Evolutionary conservation across 2,888 invertebrate genomes (phyloP).

Genomic region (Abrostola tripartita): DNA sequence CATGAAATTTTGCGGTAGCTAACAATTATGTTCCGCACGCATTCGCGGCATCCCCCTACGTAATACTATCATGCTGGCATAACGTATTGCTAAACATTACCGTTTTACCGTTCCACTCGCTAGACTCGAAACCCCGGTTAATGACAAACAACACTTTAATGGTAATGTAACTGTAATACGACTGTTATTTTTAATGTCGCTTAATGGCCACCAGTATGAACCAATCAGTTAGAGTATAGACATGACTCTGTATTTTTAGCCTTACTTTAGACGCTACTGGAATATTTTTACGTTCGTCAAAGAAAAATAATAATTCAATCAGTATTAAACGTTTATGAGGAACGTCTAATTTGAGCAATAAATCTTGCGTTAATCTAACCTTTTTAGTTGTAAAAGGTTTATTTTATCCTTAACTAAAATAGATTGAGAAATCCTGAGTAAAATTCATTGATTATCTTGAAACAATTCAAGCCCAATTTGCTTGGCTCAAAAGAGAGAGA

Average conservation of each 20-base stretch:
- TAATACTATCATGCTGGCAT: constrained; percentile 46
- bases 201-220: background rate
- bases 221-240: constrained; percentile 1
- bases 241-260: background rate
- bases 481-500: background rate
- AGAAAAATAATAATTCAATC: constrained; percentile 1
- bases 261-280: background rate
- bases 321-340: background rate
- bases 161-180: background rate
- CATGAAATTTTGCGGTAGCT: constrained; percentile 68
- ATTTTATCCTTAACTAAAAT: constrained; percentile 6
- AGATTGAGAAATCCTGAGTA: constrained; percentile 8
- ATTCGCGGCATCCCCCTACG: constrained; percentile 49
- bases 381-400: constrained; percentile 13
- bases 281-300: background rate
- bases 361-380: constrained; percentile 8
- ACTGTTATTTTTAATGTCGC: background rate
- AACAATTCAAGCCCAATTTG: constrained; percentile 27
- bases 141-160: constrained; percentile 8
- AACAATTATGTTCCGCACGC: constrained; percentile 63
- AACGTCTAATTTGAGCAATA: constrained; percentile 4
- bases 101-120: constrained; percentile 33
- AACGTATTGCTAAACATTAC: constrained; percentile 53
- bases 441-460: constrained; percentile 14
- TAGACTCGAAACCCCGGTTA: constrained; percentile 15